Evolutionary conservation across 2,797 vertebrate species (phyloP).

Genomic region (Malurus splendens): DNA sequence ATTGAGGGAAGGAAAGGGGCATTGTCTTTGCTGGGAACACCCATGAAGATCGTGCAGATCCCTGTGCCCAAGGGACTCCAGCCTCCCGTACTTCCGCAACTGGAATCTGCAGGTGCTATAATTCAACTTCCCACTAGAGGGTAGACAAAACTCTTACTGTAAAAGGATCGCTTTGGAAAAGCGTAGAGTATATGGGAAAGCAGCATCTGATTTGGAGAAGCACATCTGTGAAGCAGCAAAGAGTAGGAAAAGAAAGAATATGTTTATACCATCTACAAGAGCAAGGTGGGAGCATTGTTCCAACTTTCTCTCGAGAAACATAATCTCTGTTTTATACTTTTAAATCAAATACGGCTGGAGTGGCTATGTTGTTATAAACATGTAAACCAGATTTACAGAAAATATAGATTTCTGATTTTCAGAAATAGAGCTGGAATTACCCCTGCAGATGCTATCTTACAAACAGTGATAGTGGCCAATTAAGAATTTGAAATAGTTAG

Average conservation of each 20-base stretch:
- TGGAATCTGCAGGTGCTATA: not conserved
- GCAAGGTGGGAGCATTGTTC: constrained; percentile 13
- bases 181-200: accelerated
- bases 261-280: not conserved
- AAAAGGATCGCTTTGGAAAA: not conserved
- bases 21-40: not conserved
- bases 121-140: constrained; percentile 62
- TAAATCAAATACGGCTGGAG: not conserved
- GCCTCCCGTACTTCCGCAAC: accelerated
- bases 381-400: not conserved
- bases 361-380: not conserved
- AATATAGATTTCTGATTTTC: not conserved
- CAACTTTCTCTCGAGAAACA: not conserved
- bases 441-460: not conserved
- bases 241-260: not conserved
- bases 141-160: constrained; percentile 33
- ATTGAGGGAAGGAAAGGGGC: not conserved
- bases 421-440: not conserved
- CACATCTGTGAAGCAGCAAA: not conserved
- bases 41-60: not conserved
- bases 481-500: not conserved
- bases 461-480: not conserved
- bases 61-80: not conserved
- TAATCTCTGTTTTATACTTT: not conserved
- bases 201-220: not conserved